Evolutionary conservation across 2,113 vertebrate species (phyloP).

Genomic region (Mesembrinibis cayennensis): DNA sequence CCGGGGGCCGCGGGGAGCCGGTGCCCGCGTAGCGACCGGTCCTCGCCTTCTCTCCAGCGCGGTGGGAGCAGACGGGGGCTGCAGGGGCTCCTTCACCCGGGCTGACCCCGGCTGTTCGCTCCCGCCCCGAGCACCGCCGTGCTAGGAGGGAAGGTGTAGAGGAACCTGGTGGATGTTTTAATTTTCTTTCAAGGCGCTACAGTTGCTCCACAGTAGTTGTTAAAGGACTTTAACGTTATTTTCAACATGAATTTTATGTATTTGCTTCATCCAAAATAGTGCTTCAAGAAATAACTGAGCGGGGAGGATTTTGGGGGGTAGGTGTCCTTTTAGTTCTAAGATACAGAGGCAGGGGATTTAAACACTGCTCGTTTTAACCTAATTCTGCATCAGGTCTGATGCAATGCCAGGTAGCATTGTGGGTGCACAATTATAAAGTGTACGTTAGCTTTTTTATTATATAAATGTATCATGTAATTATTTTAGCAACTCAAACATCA

Average conservation of each 20-base stretch:
- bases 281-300: rapidly evolving
- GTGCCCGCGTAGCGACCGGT: neutral
- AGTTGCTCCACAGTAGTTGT: rapidly evolving
- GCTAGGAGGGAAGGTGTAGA: too few species aligned
- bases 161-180: rapidly evolving
- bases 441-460: neutral
- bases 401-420: neutral
- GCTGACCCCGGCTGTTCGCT: neutral
- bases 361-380: rapidly evolving
- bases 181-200: neutral
- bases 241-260: rapidly evolving
- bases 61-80: neutral
- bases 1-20: neutral
- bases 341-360: rapidly evolving
- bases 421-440: neutral
- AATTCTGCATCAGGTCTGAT: rapidly evolving
- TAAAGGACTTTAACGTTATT: rapidly evolving
- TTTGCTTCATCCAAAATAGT: too few species aligned
- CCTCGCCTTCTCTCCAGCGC: neutral
- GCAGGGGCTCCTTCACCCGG: neutral
- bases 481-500: neutral
- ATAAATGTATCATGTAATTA: neutral
- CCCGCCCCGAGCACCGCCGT: neutral
- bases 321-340: neutral
- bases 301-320: rapidly evolving